Evolutionary conservation across 2,113 vertebrate species (phyloP).

Genomic region (Chrysemys picta): DNA sequence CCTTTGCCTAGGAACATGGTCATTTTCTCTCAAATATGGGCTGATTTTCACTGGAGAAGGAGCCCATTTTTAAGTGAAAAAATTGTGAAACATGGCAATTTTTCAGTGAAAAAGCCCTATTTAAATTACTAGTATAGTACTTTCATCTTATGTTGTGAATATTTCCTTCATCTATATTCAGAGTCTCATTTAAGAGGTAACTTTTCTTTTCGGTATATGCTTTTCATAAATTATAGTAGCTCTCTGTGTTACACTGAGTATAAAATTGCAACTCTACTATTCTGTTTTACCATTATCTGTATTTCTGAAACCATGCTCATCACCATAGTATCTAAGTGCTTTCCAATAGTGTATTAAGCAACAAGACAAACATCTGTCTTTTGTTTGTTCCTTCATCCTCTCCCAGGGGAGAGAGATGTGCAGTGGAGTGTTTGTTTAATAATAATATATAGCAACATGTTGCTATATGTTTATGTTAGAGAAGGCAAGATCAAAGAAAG

Average conservation of each 20-base stretch:
- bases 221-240: not conserved
- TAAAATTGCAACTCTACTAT: not conserved
- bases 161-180: not conserved
- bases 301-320: not conserved
- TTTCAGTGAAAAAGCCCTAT: not conserved
- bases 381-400: not conserved
- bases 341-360: not conserved
- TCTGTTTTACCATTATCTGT: not conserved
- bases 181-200: not conserved
- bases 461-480: not conserved
- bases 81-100: not conserved
- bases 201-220: not conserved
- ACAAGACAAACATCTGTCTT: not conserved
- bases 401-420: not conserved
- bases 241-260: not conserved
- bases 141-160: not conserved
- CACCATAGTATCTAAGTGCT: not conserved
- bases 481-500: not conserved
- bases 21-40: not conserved
- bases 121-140: not conserved
- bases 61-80: not conserved
- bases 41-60: not conserved
- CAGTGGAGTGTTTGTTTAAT: not conserved
- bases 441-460: not conserved
- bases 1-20: not conserved